phyloP scores from a whole-genome alignment of 2,888 invertebrate genomes.

The Carterocephalus palaemon region DNA sequence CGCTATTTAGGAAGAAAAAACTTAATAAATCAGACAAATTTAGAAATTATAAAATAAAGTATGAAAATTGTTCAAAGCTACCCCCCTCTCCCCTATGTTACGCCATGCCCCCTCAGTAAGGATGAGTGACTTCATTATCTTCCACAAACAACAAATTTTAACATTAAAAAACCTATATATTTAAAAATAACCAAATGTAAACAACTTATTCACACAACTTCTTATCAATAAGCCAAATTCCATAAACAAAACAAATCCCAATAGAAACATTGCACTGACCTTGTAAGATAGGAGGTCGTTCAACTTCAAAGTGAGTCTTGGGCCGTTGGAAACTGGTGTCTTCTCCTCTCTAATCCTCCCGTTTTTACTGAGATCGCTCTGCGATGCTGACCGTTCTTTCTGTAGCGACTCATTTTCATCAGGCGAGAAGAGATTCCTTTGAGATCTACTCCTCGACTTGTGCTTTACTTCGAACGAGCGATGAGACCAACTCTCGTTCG shows the following conservation, averaged over 20 bases:
- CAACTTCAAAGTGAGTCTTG: conserved; percentile 62
- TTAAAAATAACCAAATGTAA: too few relatives aligned
- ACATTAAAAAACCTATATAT: too few relatives aligned
- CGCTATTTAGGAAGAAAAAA: too few relatives aligned
- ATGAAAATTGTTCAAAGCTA: too few relatives aligned
- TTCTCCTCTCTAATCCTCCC: conserved; percentile 58
- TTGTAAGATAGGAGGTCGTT: conserved; percentile 73
- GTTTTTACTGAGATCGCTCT: conserved; percentile 53
- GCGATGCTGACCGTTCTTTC: conserved; percentile 48
- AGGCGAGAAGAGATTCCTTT: conserved; percentile 59
- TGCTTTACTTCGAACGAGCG: conserved; percentile 42
- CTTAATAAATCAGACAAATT: too few relatives aligned
- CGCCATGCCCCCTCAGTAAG: too few relatives aligned
- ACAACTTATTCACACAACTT: too few relatives aligned
- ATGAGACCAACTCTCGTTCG: conserved; percentile 42
- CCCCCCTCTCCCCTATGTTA: too few relatives aligned
- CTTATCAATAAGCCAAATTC: neutral
- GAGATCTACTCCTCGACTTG: conserved; percentile 53
- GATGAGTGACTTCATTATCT: too few relatives aligned
- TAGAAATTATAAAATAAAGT: too few relatives aligned
- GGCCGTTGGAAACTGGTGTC: conserved; percentile 55
- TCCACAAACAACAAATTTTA: too few relatives aligned
- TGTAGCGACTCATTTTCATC: conserved; percentile 46
- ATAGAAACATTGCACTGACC: conserved; percentile 39
- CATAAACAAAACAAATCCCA: too few relatives aligned